phyloP scores from a whole-genome alignment of 2,797 vertebrate genomes.

The Parauchenoglanis ngamensis region DNA sequence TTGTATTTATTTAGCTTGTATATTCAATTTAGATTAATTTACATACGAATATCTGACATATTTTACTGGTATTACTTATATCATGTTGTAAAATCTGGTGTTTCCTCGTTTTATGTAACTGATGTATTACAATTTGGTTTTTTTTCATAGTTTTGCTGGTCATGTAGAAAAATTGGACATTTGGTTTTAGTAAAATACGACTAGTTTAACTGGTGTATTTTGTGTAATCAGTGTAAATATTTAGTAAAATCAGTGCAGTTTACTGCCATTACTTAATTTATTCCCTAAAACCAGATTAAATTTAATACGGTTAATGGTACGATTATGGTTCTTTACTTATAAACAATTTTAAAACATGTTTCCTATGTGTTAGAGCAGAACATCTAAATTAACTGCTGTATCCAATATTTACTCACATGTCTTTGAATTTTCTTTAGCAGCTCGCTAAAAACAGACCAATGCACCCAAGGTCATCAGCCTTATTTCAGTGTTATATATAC shows the following conservation, averaged over 20 bases:
- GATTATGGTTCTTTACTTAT: neutral
- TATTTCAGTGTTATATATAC: neutral
- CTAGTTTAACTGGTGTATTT: neutral
- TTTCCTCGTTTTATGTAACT: neutral
- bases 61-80: neutral
- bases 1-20: neutral
- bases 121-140: neutral
- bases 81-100: neutral
- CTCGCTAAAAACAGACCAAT: constrained; percentile 59
- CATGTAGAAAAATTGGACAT: neutral
- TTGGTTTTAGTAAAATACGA: neutral
- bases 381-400: constrained; percentile 10
- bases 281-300: neutral
- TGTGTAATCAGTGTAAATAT: too few relatives aligned
- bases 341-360: neutral
- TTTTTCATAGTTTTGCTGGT: neutral
- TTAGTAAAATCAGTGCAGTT: neutral
- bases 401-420: neutral
- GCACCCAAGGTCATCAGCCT: neutral
- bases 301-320: too few relatives aligned
- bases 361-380: neutral
- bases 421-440: constrained; percentile 49
- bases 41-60: neutral
- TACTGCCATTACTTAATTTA: neutral
- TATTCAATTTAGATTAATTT: neutral